These are phyloP conservation scores for Propsilocerus akamusi DNA, from an alignment of 1,140 invertebrate genomes.

Conservation along the genomic window DNA sequence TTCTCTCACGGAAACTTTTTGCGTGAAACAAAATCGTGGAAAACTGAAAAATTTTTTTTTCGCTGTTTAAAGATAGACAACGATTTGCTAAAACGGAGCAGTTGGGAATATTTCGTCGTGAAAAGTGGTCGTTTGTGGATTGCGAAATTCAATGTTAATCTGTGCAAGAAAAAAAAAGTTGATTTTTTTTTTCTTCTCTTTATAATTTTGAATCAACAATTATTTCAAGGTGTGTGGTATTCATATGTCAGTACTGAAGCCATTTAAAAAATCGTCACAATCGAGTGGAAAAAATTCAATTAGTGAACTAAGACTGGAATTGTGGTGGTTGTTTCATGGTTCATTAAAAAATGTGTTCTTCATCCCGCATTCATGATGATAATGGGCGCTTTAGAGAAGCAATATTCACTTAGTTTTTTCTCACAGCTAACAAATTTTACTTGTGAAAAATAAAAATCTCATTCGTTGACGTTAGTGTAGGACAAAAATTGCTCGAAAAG, in stretches of 20 bases:
- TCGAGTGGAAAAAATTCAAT: background rate
- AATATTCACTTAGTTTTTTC: background rate
- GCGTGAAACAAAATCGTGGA: too few relatives aligned
- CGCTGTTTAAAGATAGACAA: too few relatives aligned
- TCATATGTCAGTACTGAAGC: background rate
- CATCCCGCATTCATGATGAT: too few relatives aligned
- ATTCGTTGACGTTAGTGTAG: background rate
- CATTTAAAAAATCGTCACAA: background rate
- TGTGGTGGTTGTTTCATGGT: background rate
- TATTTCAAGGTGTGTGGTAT: background rate
- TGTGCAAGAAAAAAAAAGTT: background rate
- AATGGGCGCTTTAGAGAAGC: background rate
- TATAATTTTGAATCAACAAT: background rate
- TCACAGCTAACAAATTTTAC: background rate
- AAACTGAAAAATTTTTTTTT: too few relatives aligned
- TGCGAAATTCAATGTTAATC: background rate
- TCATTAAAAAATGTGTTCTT: background rate
- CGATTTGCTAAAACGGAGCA: constrained; percentile 1
- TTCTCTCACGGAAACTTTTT: too few relatives aligned
- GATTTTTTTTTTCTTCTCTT: background rate
- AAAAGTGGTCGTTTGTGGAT: background rate
- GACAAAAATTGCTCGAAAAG: background rate
- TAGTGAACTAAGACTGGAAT: background rate
- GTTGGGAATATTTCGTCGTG: background rate
- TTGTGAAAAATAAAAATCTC: background rate